These are phyloP conservation scores for Datnioides undecimradiatus DNA, from an alignment of 2,113 vertebrate genomes.

Conservation along the genomic window DNA sequence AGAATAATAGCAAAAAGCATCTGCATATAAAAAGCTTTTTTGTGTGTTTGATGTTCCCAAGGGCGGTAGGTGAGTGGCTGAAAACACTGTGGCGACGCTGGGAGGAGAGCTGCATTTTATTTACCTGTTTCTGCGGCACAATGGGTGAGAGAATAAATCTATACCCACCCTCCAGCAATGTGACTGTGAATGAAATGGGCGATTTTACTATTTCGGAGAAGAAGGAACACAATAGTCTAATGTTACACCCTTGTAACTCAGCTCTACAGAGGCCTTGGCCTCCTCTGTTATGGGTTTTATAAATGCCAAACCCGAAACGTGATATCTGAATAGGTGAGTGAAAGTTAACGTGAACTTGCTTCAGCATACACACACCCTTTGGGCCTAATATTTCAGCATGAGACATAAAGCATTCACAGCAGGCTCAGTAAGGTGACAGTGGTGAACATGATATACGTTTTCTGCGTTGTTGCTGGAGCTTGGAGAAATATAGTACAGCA, in stretches of 20 bases:
- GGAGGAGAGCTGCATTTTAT: conserved; percentile 17
- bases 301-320: conserved; percentile 48
- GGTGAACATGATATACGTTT: neutral
- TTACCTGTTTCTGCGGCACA: conserved; percentile 24
- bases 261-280: conserved; percentile 14
- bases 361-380: conserved; percentile 17
- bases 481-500: neutral
- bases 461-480: neutral
- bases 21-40: conserved; percentile 43
- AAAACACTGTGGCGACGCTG: neutral
- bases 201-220: conserved; percentile 21
- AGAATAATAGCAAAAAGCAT: conserved; percentile 32
- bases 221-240: conserved; percentile 46
- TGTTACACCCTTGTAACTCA: conserved; percentile 39
- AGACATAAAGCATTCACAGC: conserved; percentile 14
- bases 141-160: conserved; percentile 33
- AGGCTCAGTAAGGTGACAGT: neutral
- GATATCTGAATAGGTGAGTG: conserved; percentile 51
- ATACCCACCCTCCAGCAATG: neutral
- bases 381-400: conserved; percentile 19
- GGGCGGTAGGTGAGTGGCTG: conserved; percentile 9
- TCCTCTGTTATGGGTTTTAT: conserved; percentile 35
- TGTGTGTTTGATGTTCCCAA: conserved; percentile 29
- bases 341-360: conserved; percentile 33
- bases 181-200: conserved; percentile 30